Base-by-base conservation (phyloP, 2,113 vertebrate species). In the Nothobranchius kuhntae region DNA sequence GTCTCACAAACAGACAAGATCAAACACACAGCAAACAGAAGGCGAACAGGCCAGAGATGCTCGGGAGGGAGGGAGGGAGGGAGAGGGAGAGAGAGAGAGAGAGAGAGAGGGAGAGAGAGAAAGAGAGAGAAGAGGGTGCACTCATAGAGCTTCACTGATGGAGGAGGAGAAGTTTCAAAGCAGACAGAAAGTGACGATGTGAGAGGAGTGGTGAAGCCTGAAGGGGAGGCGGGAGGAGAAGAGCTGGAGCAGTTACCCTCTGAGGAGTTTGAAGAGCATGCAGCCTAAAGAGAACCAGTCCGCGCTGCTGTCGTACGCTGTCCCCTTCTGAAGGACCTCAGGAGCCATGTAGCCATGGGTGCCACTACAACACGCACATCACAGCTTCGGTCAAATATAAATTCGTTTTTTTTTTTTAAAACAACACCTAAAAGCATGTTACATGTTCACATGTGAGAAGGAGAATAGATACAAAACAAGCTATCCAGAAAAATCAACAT, bases 271-370 rank as follows among this genome's bases (percentile, higher is more conserved):
- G 94, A 99, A 99, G 35, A 99, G 95, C 97, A 99, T 98, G 86
- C 98, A 99, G 65, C 97, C 98, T 74, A 99, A 85, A 2, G 98
- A 99, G 93, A 99, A 99, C 98, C 98, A 99, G 90, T 99, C 98
- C 0, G 98, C 97, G 0, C 97, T 99, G 95, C 98, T 98, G 89
- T 99, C 98, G 0, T 99, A 99, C 0, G 96, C 95, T 0, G 96
- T 98, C 36, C 98, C 98, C 85, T 99, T 99, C 94, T 99, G 98
- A 9, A 99, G 94, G 53, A 99, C 97, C 91, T 99, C 98, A 0
- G 98, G 97, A 53, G 97, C 98, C 98, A 99, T 99, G 94, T 99
- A 99, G 1, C 98, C 97, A 0, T 99, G 98, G 38, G 98, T 99
- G 3, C 97, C 98, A 1, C 98, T 99, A 85, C 1, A 15, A 75